Evolutionary conservation across 2,113 vertebrate species (phyloP).

Genomic region (Diphyllodes magnificus): DNA sequence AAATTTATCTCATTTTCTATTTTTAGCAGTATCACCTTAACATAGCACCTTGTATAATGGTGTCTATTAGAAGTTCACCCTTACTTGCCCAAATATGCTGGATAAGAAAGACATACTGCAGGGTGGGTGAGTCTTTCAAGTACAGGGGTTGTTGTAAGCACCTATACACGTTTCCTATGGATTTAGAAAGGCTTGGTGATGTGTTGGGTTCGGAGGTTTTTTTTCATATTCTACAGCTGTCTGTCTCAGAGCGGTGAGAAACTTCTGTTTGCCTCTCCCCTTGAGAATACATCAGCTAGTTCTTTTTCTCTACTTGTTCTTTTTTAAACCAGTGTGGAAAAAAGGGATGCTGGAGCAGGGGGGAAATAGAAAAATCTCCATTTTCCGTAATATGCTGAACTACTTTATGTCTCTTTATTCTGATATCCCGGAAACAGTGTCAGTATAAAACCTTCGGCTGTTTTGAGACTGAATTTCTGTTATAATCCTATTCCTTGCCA

Average conservation of each 20-base stretch:
- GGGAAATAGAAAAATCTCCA: fast-evolving
- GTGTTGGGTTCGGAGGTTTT: fast-evolving
- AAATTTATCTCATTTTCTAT: background rate
- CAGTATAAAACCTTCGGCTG: fast-evolving
- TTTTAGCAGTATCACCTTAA: background rate
- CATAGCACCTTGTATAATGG: background rate
- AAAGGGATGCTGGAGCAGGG: fast-evolving
- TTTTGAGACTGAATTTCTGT: background rate
- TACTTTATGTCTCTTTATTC: background rate
- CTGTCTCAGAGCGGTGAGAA: background rate
- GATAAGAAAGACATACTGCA: fast-evolving
- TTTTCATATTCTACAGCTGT: background rate
- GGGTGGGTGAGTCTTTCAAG: background rate
- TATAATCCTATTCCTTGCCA: background rate
- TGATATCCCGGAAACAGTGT: background rate
- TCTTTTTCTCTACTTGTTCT: background rate
- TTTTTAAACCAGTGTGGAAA: background rate
- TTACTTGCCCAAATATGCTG: background rate
- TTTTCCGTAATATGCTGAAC: background rate
- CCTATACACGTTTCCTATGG: fast-evolving
- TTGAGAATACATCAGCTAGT: background rate
- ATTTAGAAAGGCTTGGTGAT: background rate
- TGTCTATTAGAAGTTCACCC: background rate
- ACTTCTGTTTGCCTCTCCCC: background rate
- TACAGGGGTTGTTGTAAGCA: background rate